Conservation (phyloP, 2,888 invertebrate genomes). For the Coleophora flavipennella region DNA sequence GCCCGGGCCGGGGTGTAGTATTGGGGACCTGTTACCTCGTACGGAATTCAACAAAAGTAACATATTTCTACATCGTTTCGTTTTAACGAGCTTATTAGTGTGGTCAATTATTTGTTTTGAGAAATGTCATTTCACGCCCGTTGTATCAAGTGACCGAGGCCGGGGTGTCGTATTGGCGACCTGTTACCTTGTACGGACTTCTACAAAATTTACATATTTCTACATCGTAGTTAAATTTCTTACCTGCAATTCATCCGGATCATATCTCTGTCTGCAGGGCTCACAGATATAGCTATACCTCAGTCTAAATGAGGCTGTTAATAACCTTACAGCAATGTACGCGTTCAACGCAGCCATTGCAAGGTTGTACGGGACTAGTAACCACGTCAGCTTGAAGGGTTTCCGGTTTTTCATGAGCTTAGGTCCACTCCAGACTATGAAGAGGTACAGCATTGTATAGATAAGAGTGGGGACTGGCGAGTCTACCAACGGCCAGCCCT, state of each 20-base stretch:
- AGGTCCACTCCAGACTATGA: conserved; percentile 86
- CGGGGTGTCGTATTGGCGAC: too few relatives aligned
- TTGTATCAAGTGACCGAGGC: too few relatives aligned
- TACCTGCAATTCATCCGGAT: conserved; percentile 88
- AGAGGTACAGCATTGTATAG: conserved; percentile 80
- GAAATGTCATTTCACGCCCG: too few relatives aligned
- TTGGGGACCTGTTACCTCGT: too few relatives aligned
- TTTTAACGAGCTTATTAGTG: too few relatives aligned
- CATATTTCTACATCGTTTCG: too few relatives aligned
- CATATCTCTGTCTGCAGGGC: conserved; percentile 82
- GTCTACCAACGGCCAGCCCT: conserved; percentile 88
- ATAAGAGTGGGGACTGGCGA: conserved; percentile 82
- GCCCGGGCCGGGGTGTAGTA: too few relatives aligned
- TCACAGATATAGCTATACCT: conserved; percentile 91
- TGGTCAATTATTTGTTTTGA: too few relatives aligned
- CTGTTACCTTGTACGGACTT: too few relatives aligned
- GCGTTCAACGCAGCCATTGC: conserved; percentile 86
- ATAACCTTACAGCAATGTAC: conserved; percentile 85
- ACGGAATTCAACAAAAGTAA: too few relatives aligned
- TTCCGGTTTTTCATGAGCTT: conserved; percentile 83
- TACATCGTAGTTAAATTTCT: too few relatives aligned
- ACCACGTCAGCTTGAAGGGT: conserved; percentile 82
- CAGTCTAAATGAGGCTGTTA: conserved; percentile 80
- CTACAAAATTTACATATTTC: too few relatives aligned
- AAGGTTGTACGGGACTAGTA: conserved; percentile 88